A percentile compares a stretch with the other conserved stretches of the same genome.
Evolutionary conservation across 2,797 vertebrate genomes (phyloP).

Genomic region (Cichlasoma orientale): DNA sequence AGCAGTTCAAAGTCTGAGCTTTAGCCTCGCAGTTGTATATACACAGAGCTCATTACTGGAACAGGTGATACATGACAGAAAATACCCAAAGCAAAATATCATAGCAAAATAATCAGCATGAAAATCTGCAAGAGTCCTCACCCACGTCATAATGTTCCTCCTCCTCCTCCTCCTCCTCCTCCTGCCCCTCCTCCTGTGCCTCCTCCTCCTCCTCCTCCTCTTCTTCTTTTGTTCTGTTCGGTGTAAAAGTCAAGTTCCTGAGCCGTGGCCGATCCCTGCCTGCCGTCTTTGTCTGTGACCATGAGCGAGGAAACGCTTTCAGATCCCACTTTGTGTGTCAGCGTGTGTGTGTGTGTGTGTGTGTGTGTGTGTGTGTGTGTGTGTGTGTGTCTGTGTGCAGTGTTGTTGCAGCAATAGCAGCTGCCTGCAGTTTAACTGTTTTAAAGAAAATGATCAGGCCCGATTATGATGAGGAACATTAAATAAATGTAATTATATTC

Average conservation of each 20-base stretch:
- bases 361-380: conserved; percentile 27
- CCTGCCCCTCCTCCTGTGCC: not conserved
- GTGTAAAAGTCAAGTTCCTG: conserved; percentile 81
- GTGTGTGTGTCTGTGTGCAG: not conserved
- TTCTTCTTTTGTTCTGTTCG: conserved; percentile 62
- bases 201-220: conserved; percentile 1
- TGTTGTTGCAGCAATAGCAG: not conserved
- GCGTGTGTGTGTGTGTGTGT: not conserved
- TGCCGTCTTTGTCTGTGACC: conserved; percentile 75
- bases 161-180: not conserved
- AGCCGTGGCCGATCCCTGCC: conserved; percentile 72
- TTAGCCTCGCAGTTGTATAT: not conserved
- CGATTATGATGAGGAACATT: too few relatives aligned
- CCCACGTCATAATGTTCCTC: not conserved
- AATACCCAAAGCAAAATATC: not conserved
- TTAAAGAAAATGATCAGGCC: too few relatives aligned
- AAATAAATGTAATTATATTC: too few relatives aligned
- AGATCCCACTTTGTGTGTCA: conserved; percentile 29
- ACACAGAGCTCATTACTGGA: not conserved
- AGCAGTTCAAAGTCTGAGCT: not conserved
- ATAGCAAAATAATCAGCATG: too few relatives aligned
- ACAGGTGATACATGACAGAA: not conserved
- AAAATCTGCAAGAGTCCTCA: not conserved
- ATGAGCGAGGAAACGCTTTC: conserved; percentile 67
- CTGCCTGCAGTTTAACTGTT: not conserved